phyloP scores from a whole-genome alignment of 1,140 invertebrate species.

The Hylaeus anthracinus region DNA sequence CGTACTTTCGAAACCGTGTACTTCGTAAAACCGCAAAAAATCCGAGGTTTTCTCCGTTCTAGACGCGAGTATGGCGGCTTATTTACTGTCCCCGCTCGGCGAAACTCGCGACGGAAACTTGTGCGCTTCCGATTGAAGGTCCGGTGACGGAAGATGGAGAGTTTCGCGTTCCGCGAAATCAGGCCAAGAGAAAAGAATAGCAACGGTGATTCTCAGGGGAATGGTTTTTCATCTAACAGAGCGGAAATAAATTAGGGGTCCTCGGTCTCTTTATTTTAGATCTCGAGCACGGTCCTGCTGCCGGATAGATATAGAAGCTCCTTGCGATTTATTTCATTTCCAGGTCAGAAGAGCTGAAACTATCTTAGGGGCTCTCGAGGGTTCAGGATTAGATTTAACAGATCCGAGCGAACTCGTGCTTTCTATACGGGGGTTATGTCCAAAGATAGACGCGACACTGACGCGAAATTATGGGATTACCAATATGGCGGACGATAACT shows the following conservation, averaged over 20 bases:
- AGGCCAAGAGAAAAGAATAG: background rate
- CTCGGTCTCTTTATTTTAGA: constrained; percentile 20
- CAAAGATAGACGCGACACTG: constrained; percentile 40
- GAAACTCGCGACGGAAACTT: background rate
- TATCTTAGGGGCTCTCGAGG: constrained; percentile 25
- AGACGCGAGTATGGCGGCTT: no score
- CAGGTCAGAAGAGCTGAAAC: constrained; percentile 37
- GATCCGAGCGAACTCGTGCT: constrained; percentile 22
- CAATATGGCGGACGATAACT: background rate
- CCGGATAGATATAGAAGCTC: constrained; percentile 23
- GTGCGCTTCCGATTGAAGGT: no score
- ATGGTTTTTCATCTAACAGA: constrained; percentile 5
- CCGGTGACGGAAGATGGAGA: background rate
- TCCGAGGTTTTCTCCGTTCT: no score
- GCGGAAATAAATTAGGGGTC: constrained; percentile 15
- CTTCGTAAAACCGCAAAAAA: no score
- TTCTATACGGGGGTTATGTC: constrained; percentile 21
- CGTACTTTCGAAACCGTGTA: no score
- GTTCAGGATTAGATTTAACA: constrained; percentile 53
- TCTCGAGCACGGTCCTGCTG: background rate
- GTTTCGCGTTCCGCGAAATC: background rate
- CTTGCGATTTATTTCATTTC: constrained; percentile 42
- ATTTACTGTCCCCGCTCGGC: background rate
- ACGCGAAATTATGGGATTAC: constrained; percentile 16
- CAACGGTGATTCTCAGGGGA: background rate